phyloP scores from a whole-genome alignment of 2,113 vertebrate species.

The Oostethus manadensis region DNA sequence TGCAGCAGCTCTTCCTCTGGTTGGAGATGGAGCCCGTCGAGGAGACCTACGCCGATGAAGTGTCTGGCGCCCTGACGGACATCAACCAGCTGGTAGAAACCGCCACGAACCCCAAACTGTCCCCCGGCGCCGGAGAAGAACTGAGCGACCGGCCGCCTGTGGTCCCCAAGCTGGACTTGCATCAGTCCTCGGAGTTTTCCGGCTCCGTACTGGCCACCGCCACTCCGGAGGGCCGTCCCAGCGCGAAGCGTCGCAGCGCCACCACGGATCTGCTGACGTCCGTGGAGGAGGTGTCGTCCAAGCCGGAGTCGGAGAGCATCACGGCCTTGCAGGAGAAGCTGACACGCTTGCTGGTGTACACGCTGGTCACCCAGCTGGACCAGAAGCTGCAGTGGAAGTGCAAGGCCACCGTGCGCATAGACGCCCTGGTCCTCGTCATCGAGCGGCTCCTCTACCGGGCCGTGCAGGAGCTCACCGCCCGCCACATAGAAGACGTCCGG shows the following conservation, averaged over 20 bases:
- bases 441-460: slow-evolving; percentile 2
- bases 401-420: neutral
- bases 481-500: slow-evolving; percentile 2
- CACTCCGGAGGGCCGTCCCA: neutral
- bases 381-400: slow-evolving; percentile 2
- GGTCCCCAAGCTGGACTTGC: slow-evolving; percentile 4
- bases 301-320: neutral
- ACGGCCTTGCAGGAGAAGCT: slow-evolving; percentile 2
- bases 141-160: neutral
- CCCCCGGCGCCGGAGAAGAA: neutral
- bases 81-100: slow-evolving; percentile 6
- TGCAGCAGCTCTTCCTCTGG: slow-evolving; percentile 10
- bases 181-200: neutral
- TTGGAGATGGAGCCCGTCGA: slow-evolving; percentile 2
- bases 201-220: neutral
- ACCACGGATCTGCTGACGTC: neutral
- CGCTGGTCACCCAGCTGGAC: neutral
- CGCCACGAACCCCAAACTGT: neutral
- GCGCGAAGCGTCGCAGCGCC: neutral
- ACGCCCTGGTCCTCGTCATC: slow-evolving; percentile 1
- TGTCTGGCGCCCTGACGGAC: slow-evolving; percentile 3
- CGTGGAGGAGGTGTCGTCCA: neutral
- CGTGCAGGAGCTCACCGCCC: slow-evolving; percentile 3
- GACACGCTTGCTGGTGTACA: slow-evolving; percentile 6
- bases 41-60: slow-evolving; percentile 4